These are phyloP conservation scores for Sclerurus mexicanus DNA, from an alignment of 2,113 vertebrate species.

Conservation along the genomic window DNA sequence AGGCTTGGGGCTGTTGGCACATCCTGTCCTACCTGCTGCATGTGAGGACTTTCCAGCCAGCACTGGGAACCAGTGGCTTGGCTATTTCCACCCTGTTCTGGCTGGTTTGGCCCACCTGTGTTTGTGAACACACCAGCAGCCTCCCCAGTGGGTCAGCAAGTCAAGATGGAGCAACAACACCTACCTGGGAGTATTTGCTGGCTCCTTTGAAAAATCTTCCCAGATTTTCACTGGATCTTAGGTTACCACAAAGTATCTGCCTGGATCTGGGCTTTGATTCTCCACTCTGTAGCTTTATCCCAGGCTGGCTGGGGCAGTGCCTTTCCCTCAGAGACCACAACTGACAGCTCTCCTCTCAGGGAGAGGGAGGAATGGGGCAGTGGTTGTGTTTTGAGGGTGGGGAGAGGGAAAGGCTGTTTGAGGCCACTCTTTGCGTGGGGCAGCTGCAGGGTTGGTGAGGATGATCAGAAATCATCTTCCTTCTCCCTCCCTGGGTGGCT, in stretches of 20 bases:
- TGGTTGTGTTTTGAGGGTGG: not conserved
- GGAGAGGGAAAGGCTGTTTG: slow-evolving; percentile 6
- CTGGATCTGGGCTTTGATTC: slow-evolving; percentile 32
- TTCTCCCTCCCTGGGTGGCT: not conserved
- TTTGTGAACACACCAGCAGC: not conserved
- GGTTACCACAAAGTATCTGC: not conserved
- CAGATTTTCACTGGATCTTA: not conserved
- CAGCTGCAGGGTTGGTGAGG: not conserved
- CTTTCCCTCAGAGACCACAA: slow-evolving; percentile 54
- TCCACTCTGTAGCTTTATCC: not conserved
- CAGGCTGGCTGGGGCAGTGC: not conserved
- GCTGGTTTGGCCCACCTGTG: not conserved
- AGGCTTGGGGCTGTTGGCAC: not conserved
- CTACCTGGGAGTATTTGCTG: not conserved
- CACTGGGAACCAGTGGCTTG: not conserved
- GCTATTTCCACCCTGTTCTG: not conserved
- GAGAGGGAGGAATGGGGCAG: slow-evolving; percentile 21
- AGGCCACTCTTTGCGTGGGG: not conserved
- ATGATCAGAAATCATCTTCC: not conserved
- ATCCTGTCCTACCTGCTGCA: not conserved
- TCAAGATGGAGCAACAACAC: not conserved
- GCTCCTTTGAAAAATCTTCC: slow-evolving; percentile 17
- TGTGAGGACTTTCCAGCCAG: not conserved
- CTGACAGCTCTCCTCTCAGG: slow-evolving; percentile 2
- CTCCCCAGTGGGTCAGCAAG: not conserved